Percentiles rank a stretch among this genome's conserved stretches.
Evolutionary conservation across 2,113 vertebrate species (phyloP).

Genomic region (Ophthalmolycus amberensis): DNA sequence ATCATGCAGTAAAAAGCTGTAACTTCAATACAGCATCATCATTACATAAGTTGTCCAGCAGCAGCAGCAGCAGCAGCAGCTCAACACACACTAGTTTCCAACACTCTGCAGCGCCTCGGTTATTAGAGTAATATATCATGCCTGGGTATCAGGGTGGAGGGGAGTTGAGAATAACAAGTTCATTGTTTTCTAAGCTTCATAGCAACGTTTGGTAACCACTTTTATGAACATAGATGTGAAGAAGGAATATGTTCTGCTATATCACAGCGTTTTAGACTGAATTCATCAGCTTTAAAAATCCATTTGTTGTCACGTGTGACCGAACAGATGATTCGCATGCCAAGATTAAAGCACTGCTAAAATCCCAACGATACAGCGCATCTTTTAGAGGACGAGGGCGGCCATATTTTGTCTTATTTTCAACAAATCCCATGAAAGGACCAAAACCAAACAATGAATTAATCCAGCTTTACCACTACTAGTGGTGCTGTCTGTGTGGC

Average conservation of each 20-base stretch:
- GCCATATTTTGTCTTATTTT: constrained; percentile 2
- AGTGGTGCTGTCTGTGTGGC: not conserved
- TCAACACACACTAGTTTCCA: constrained; percentile 11
- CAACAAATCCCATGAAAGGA: not conserved
- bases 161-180: constrained; percentile 22
- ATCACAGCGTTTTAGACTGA: not conserved
- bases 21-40: constrained; percentile 29
- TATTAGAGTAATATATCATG: constrained; percentile 54
- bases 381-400: not conserved
- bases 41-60: constrained; percentile 56
- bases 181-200: not conserved
- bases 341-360: not conserved
- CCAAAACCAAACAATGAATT: not conserved
- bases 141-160: constrained; percentile 20
- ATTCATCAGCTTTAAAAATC: constrained; percentile 1
- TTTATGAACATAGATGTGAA: not conserved
- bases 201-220: not conserved
- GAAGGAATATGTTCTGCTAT: not conserved
- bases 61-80: constrained; percentile 10
- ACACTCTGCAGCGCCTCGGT: constrained; percentile 33
- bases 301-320: not conserved
- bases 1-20: constrained; percentile 26
- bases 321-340: not conserved
- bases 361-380: not conserved
- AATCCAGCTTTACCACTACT: not conserved